Base-by-base conservation (phyloP, 2,888 invertebrate genomes). In the Stenodema calcarata region DNA sequence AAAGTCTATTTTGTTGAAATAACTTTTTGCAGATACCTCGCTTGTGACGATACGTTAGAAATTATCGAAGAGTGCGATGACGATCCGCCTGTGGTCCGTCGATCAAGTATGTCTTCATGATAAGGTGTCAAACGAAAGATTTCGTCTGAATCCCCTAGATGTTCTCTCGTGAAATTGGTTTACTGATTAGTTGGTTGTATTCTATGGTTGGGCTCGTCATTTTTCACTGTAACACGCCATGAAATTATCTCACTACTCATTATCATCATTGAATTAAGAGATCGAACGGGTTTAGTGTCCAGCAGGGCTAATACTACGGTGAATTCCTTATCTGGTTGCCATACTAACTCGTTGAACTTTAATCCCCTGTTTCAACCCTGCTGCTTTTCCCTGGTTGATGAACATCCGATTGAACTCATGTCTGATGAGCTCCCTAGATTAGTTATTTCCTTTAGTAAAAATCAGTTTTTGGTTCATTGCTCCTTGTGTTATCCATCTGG, bases 51-150 rank as follows among this genome's bases (percentile, higher is more conserved):
- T 47, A 84, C 75, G 18, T 75, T 84, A 84, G 84, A 84, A 84
- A 84, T 84, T 35, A 84, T 84, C 28, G 84, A 84, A 73, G 84
- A 84, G 28, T 73, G 28, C 73, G 84, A 84, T 28, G 84, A 84
- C 44, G 84, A 84, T 47, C 73, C 84, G 11, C 70, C 84, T 73
- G 42, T 84, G 84, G 84, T 84, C 44, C 75, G 41, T 70, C 84
- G 75, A 75, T 73, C 73, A 84, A 84, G 84, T 84, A 84, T 73
- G 84, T 70, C 75, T 27, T 78, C 78, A 44, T 42, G 18, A 47
- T 62, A 23, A 62, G 62, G 62, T 62, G 62, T 62, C 62, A 12
- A 62, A 62, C 18, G 11, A 23, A 23, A 50, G n/a, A 35, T 35
- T 35, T 35, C 7, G 35, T 35, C 35, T 35, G 35, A 35, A 50